A percentile compares a stretch with the other conserved stretches of the same genome.
Conservation (phyloP, 2,797 vertebrate species). For the Crypturellus tataupa region DNA sequence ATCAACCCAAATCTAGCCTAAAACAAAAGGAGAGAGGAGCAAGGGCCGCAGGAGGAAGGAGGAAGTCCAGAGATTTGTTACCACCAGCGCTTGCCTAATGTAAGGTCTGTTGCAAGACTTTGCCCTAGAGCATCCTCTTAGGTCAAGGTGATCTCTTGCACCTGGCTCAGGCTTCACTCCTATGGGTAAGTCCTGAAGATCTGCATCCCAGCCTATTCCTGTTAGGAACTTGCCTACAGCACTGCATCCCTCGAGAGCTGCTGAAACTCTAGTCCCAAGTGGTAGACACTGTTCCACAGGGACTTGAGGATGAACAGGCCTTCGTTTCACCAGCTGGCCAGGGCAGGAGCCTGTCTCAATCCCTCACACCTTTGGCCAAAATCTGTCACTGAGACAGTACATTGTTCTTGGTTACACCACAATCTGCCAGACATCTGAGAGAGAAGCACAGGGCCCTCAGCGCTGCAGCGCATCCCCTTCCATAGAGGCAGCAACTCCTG, state of each 20-base stretch:
- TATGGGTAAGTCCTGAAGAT: not conserved
- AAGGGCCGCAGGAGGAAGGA: not conserved
- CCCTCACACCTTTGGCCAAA: not conserved
- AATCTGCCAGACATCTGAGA: rapidly evolving
- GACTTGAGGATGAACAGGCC: not conserved
- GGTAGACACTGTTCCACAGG: not conserved
- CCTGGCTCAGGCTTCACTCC: rapidly evolving
- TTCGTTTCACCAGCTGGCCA: not conserved
- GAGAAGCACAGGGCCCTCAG: rapidly evolving
- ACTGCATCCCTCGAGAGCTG: not conserved
- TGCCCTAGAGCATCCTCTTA: rapidly evolving
- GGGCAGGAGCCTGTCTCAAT: not conserved
- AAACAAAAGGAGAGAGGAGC: not conserved
- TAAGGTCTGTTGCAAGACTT: not conserved
- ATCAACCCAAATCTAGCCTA: not conserved
- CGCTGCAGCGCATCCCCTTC: not conserved
- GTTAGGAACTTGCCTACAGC: not conserved
- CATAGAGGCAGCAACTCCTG: not conserved
- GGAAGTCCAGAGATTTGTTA: not conserved
- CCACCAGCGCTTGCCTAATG: not conserved
- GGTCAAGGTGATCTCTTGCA: not conserved
- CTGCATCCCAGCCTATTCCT: not conserved
- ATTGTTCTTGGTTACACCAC: rapidly evolving
- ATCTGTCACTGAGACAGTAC: not conserved
- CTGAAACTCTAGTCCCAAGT: rapidly evolving